phyloP scores from a whole-genome alignment of 2,113 vertebrate species.

The Todiramphus chloris region DNA sequence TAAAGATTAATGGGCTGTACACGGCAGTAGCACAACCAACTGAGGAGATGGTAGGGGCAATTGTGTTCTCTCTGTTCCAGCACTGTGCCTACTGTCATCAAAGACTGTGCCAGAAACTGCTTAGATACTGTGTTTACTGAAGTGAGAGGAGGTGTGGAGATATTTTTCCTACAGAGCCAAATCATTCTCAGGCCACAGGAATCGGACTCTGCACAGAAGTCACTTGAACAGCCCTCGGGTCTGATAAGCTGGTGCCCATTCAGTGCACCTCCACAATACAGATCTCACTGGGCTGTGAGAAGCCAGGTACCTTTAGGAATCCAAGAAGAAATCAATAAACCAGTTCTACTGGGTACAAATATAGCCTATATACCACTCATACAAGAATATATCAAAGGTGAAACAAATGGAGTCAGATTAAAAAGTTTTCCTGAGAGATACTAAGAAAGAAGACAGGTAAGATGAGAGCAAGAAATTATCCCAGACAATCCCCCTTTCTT shows the following conservation, averaged over 20 bases:
- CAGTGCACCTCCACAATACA: neutral
- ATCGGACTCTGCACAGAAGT: neutral
- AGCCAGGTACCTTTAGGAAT: neutral
- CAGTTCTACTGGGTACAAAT: neutral
- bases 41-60: neutral
- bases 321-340: neutral
- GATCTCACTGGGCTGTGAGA: neutral
- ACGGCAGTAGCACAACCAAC: neutral
- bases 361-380: neutral
- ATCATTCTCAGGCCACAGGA: neutral
- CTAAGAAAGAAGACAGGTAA: neutral
- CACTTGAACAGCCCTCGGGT: fast-evolving
- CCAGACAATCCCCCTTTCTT: neutral
- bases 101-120: neutral
- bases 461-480: neutral
- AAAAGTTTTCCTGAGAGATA: neutral
- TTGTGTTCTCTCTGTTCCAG: neutral
- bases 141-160: neutral
- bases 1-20: neutral
- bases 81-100: neutral
- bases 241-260: neutral
- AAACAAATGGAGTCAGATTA: neutral
- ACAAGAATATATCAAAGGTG: neutral
- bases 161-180: neutral
- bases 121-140: neutral